Percentiles rank a stretch among this genome's conserved stretches.
These are phyloP conservation scores for Prorops nasuta DNA, from an alignment of 1,140 invertebrate species.

Conservation along the genomic window DNA sequence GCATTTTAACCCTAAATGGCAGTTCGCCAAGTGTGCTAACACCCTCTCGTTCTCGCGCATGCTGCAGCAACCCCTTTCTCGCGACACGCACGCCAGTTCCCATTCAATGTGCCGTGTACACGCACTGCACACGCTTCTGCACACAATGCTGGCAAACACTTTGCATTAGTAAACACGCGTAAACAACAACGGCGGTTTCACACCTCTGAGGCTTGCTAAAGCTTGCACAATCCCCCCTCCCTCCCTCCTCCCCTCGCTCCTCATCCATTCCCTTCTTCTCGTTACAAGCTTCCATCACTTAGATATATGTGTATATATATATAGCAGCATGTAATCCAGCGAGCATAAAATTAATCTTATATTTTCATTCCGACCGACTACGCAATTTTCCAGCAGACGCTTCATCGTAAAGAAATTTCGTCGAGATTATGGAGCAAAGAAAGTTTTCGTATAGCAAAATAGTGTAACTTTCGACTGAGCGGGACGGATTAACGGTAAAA, in stretches of 20 bases:
- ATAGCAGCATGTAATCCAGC: no score
- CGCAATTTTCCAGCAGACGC: no score
- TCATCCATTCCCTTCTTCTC: background rate
- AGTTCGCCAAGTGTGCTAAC: constrained; percentile 52
- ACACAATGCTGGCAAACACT: constrained; percentile 55
- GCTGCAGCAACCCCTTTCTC: constrained; percentile 12
- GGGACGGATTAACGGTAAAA: no score
- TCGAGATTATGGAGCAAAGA: no score
- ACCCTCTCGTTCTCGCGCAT: constrained; percentile 23
- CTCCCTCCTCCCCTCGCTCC: background rate
- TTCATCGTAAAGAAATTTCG: no score
- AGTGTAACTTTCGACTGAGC: no score
- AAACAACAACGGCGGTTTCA: constrained; percentile 51
- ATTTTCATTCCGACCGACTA: no score
- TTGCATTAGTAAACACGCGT: constrained; percentile 56
- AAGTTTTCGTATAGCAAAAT: no score
- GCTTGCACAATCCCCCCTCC: background rate
- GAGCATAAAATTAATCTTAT: no score
- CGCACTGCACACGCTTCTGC: constrained; percentile 38
- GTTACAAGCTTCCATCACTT: constrained; percentile 3
- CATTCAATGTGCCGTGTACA: constrained; percentile 43
- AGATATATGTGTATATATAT: no score
- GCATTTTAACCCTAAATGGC: constrained; percentile 48
- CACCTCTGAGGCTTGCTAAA: constrained; percentile 38
- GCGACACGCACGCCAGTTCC: constrained; percentile 42